Base-by-base conservation (phyloP, 2,113 vertebrate genomes). In the Hiodon tergisus region DNA sequence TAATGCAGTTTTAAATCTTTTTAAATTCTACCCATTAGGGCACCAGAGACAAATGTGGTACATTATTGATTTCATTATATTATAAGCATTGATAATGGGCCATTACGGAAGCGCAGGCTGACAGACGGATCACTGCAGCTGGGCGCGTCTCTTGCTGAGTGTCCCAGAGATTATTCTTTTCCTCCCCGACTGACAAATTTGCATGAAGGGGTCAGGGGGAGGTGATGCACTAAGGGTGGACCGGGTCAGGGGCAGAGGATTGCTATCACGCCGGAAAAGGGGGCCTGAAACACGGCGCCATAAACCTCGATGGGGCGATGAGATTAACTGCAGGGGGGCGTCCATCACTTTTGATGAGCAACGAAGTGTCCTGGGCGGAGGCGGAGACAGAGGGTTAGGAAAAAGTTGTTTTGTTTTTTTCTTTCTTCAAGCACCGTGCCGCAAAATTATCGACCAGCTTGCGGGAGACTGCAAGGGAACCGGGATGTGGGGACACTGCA, bases 31-130 rank as follows among this genome's bases (percentile, higher is more conserved):
- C 5, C 46, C 17, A 59, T 59, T 61, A 81, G 77, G 75, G 70
- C 63, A 72, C 82, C 82, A 54, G 71, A 76, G 77, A 74, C 73
- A 79, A 84, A 85, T 74, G 79, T 70, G 75, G 62, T 72, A 67
- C 76, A 77, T 82, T 86, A 89, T 87, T 86, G 85, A 90, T 88
- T 79, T 81, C 74, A 84, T 81, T 86, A 79, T 72, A 82, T 81
- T 81, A 84, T 81, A 80, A 75, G 77, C 48, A 77, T 76, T 74
- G 79, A 88, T 87, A 84, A 87, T 83, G 76, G 82, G 78, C 75
- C 74, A 81, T 77, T 72, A 52, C 50, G 47, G 60, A 66, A 80
- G 6, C 17, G 74, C 5, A 73, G 69, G 67, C 50, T 78, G 82
- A 75, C 71, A 76, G 79, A 63, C 51, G 52, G 71, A 73, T 61